Base-by-base conservation (phyloP, 2,797 vertebrate species). In the Enteromius fasciolatus region DNA sequence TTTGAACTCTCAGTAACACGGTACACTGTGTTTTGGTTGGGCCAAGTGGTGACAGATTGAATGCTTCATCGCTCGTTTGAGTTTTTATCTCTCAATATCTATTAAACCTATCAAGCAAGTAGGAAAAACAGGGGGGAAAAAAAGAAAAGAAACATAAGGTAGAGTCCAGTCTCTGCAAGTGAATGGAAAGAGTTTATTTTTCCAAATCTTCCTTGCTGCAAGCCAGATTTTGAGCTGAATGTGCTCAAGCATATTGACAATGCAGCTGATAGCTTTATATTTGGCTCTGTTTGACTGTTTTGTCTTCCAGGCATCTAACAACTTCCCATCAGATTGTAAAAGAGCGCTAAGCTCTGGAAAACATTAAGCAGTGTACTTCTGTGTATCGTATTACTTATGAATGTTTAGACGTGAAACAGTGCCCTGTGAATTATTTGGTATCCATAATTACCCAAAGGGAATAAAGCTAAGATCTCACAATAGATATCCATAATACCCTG, bases 381-480 rank as follows among this genome's bases (percentile, higher is more conserved):
- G 82, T 63, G 76, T 36, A 64, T 89, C 66, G 39, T 31, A 72
- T 83, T 87, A 78, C 90, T 84, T 28, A 64, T 67, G 83, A 85
- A 77, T 83, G 79, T 90, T 92, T 86, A 84, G 73, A 91, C 87
- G 78, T 89, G 89, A 89, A 89, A 91, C 75, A 44, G 18, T 85
- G 90, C 82, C 86, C 80, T 83, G 48, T 48, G 78, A 86, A 74
- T 86, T 72, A 78, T 81, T 64, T 86, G 63, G 63, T 54, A 63
- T 76, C 82, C 82, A 81, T 81, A 90, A 88, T 83, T 74, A 85
- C 82, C 89, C 66, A 10, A 44, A 83, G 48, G 76, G 89, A 81
- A 66, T 48, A 82, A 87, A 75, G 69, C 85, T 74, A 84, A 68
- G 84, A 72, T 90, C 87, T 87, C 68, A 85, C 80, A 86, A 69